A percentile compares a stretch with the other conserved stretches of the same genome.
phyloP scores from a whole-genome alignment of 2,888 invertebrate species.

The Ischnura elegans region DNA sequence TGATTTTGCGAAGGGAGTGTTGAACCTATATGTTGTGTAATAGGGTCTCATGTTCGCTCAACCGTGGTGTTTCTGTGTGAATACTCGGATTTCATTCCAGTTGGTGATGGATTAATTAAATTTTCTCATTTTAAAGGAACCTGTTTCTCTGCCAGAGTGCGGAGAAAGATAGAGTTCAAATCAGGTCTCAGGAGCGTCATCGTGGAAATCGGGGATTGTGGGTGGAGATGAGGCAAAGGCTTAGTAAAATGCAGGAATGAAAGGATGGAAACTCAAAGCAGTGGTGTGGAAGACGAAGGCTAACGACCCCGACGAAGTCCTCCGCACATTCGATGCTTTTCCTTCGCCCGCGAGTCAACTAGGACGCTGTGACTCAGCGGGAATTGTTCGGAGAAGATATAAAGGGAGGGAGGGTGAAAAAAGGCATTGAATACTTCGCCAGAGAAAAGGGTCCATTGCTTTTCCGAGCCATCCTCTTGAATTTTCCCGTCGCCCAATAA shows the following conservation, averaged over 20 bases:
- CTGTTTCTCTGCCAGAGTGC: no score
- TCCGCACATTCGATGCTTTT: not conserved
- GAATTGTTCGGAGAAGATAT: no score
- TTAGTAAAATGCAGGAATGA: not conserved
- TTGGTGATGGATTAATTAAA: no score
- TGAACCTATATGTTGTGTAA: no score
- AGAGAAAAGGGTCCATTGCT: not conserved
- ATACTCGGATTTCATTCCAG: no score
- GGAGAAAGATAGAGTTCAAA: not conserved
- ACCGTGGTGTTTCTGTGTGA: no score
- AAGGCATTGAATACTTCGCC: not conserved
- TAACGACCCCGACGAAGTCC: not conserved
- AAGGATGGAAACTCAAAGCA: not conserved
- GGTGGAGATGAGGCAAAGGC: not conserved
- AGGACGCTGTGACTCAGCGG: slow-evolving; percentile 5
- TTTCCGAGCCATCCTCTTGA: not conserved
- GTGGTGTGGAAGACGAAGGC: not conserved
- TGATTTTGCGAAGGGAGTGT: no score
- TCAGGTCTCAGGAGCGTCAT: not conserved
- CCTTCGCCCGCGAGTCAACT: not conserved
- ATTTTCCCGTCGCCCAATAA: not conserved
- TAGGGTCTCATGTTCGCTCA: no score
- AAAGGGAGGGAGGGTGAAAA: not conserved
- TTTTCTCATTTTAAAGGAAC: no score
- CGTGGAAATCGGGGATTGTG: not conserved